A percentile compares a stretch with the other conserved stretches of the same genome.
These are phyloP conservation scores for Sternotherus odoratus DNA, from an alignment of 2,797 vertebrate species.

Conservation along the genomic window DNA sequence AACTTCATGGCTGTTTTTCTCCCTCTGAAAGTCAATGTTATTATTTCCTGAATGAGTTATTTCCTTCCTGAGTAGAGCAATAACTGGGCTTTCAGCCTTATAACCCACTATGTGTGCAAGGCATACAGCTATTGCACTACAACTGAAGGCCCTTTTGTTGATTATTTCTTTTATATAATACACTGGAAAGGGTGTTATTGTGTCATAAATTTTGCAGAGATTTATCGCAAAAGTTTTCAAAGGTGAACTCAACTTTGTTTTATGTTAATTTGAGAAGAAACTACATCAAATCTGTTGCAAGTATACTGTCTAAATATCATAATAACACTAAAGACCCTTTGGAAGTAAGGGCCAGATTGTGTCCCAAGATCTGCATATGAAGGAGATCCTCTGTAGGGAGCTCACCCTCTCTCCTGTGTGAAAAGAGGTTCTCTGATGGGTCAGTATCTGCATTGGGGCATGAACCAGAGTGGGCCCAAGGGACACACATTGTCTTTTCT, in stretches of 20 bases:
- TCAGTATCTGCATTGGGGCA: neutral
- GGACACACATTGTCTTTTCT: neutral
- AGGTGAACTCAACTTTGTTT: constrained; percentile 1
- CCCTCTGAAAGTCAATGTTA: neutral
- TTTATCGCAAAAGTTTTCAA: neutral
- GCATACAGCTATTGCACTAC: neutral
- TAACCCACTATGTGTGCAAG: neutral
- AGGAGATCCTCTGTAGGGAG: neutral
- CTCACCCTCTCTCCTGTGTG: neutral
- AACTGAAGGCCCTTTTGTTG: neutral
- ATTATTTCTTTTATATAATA: neutral
- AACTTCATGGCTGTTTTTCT: neutral
- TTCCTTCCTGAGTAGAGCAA: neutral
- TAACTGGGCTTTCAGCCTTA: neutral
- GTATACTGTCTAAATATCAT: neutral
- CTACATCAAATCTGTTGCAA: neutral
- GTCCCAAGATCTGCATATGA: neutral
- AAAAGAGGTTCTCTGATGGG: neutral
- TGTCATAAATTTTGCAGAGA: neutral
- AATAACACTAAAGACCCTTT: neutral
- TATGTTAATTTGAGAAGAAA: neutral
- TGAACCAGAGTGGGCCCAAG: neutral
- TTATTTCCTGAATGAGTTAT: neutral
- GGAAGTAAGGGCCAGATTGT: neutral
- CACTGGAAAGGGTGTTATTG: neutral